phyloP scores from a whole-genome alignment of 2,888 invertebrate genomes.

The Branchipolynoe longqiensis region DNA sequence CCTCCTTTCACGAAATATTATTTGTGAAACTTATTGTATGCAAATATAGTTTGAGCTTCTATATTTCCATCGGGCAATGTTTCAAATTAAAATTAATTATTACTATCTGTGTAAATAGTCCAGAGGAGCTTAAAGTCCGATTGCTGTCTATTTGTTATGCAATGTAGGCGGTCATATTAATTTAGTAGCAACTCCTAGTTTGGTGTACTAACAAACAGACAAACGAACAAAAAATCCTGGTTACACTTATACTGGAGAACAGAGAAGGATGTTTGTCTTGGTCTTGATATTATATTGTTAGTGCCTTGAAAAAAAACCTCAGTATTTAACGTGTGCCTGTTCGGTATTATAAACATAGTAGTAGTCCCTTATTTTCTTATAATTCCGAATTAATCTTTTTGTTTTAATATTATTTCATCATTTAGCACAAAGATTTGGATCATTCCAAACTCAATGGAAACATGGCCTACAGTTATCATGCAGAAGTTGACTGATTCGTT shows the following conservation, averaged over 20 bases:
- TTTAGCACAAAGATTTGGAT: neutral
- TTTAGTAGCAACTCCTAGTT: no score
- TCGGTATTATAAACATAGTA: neutral
- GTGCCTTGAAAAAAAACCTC: conserved; percentile 36
- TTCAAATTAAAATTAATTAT: no score
- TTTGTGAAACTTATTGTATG: no score
- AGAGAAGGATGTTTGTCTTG: neutral
- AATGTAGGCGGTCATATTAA: no score
- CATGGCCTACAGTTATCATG: neutral
- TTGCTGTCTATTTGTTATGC: no score
- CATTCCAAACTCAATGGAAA: conserved; percentile 7
- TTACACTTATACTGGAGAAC: neutral
- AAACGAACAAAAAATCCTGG: no score
- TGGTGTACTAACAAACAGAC: no score
- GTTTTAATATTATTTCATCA: neutral
- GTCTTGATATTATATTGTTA: conserved; percentile 3
- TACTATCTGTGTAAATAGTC: no score
- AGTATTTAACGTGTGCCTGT: conserved; percentile 28
- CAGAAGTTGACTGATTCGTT: neutral
- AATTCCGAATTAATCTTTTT: neutral
- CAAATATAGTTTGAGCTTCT: no score
- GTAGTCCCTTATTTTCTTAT: conserved; percentile 2
- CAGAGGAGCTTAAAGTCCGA: no score
- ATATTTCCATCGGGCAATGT: no score
- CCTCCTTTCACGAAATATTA: no score